Conservation (phyloP, 2,888 invertebrate genomes). For the Andricus curvator region DNA sequence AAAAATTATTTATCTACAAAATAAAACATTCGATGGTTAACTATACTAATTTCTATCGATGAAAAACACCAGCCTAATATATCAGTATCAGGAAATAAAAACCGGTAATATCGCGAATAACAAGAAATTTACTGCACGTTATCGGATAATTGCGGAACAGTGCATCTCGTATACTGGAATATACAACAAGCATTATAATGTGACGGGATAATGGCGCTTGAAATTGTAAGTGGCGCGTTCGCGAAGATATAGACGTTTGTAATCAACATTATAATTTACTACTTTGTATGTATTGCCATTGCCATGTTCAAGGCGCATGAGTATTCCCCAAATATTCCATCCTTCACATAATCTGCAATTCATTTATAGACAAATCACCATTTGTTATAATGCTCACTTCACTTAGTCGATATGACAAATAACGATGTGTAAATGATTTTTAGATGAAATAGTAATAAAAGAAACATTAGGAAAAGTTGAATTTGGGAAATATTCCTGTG, state of each 20-base stretch:
- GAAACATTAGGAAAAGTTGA: too few species aligned
- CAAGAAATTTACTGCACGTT: constrained; percentile 25
- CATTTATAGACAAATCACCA: too few species aligned
- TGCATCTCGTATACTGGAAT: not conserved
- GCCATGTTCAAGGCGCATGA: too few species aligned
- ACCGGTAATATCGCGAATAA: not conserved
- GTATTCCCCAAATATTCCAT: too few species aligned
- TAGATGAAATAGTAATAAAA: too few species aligned
- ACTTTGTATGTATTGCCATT: not conserved
- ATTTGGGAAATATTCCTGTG: too few species aligned
- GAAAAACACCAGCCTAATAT: not conserved
- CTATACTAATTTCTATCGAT: not conserved
- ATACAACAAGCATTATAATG: not conserved
- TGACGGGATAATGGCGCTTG: not conserved
- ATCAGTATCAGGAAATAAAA: constrained; percentile 15
- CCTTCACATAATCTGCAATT: too few species aligned
- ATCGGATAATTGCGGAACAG: constrained; percentile 17
- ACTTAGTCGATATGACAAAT: too few species aligned
- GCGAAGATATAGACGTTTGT: not conserved
- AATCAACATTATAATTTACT: not conserved
- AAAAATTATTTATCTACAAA: not conserved
- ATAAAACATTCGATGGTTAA: not conserved
- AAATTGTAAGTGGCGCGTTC: not conserved
- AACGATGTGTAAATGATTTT: too few species aligned
- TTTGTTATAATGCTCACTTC: too few species aligned